Evolutionary conservation across 2,888 invertebrate genomes (phyloP).

Genomic region (Drosophila gaucha): DNA sequence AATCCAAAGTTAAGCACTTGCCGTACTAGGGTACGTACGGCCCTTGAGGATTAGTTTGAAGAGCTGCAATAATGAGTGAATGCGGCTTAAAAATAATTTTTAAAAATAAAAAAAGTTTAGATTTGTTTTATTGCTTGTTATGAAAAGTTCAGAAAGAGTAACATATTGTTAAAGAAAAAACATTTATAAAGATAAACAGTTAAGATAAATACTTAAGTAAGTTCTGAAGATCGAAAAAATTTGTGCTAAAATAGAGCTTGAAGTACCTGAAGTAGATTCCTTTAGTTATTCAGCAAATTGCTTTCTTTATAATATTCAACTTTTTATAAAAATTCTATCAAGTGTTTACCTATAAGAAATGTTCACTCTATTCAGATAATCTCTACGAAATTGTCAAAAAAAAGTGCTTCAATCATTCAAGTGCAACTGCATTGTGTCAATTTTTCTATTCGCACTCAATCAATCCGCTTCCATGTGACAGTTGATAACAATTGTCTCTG

Average conservation of each 20-base stretch:
- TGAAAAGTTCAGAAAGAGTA: background rate
- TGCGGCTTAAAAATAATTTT: background rate
- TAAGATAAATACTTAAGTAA: background rate
- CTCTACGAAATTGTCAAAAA: background rate
- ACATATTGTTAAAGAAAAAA: too few relatives aligned
- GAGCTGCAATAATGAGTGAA: slow-evolving; percentile 15
- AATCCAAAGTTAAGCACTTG: background rate
- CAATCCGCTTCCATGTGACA: slow-evolving; percentile 37
- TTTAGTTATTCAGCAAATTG: background rate
- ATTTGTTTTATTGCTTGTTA: background rate
- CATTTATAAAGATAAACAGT: too few relatives aligned
- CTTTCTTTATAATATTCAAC: background rate
- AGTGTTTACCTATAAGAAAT: background rate
- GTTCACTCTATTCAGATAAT: background rate
- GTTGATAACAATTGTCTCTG: slow-evolving; percentile 38
- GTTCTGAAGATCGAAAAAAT: background rate
- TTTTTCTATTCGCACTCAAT: slow-evolving; percentile 21
- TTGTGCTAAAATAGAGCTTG: fast-evolving
- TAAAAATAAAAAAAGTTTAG: background rate
- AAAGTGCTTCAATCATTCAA: background rate
- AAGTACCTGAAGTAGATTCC: background rate
- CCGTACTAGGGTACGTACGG: background rate
- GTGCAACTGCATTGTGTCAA: slow-evolving; percentile 26
- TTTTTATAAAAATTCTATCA: background rate
- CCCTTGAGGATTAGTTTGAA: slow-evolving; percentile 1